Evolutionary conservation across 1,140 invertebrate species (phyloP).

Genomic region (Patella vulgata): DNA sequence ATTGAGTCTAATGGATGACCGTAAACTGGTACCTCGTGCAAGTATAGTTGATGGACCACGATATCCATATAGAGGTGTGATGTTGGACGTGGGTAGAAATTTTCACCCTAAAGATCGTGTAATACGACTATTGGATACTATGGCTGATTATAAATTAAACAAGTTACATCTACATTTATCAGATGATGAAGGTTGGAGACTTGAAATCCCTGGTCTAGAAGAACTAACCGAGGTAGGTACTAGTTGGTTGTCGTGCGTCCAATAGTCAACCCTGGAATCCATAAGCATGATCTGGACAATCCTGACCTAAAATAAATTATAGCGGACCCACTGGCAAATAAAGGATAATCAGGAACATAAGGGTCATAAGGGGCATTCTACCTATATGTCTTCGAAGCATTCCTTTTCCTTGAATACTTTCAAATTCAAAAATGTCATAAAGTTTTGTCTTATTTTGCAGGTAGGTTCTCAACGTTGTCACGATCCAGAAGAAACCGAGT

Average conservation of each 20-base stretch:
- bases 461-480: slow-evolving; percentile 53
- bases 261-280: slow-evolving; percentile 12
- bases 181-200: slow-evolving; percentile 62
- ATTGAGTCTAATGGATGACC: slow-evolving; percentile 32
- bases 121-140: slow-evolving; percentile 47
- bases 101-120: slow-evolving; percentile 51
- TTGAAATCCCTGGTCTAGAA: slow-evolving; percentile 54
- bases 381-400: no score
- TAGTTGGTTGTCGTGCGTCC: slow-evolving; percentile 1
- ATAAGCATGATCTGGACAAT: no score
- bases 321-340: no score
- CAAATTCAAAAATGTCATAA: no score
- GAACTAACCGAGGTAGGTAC: slow-evolving; percentile 62
- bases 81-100: slow-evolving; percentile 60
- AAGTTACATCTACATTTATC: slow-evolving; percentile 61
- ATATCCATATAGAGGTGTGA: slow-evolving; percentile 55
- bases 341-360: no score
- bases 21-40: slow-evolving; percentile 19
- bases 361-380: no score
- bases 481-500: slow-evolving; percentile 42
- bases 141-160: slow-evolving; percentile 62
- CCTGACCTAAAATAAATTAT: no score
- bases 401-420: no score
- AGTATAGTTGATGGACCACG: slow-evolving; percentile 46
- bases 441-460: slow-evolving; percentile 28